Evolutionary conservation across 2,113 vertebrate genomes (phyloP), one percentile per base, ranked within the genome.

Genomic region (Bufo bufo): DNA sequence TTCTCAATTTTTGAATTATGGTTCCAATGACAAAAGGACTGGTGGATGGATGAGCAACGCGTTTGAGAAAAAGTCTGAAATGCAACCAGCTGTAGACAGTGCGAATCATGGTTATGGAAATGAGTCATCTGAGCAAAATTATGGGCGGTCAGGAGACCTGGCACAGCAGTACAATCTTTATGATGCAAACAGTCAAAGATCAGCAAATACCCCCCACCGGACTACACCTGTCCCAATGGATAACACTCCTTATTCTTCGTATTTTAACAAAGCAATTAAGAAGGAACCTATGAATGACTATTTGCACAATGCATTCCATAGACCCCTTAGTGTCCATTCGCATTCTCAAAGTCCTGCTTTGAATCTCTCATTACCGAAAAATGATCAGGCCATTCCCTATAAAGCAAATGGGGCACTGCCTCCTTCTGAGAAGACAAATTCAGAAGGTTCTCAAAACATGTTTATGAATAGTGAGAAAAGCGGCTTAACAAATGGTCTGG

Each of bases 201-300:
- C 89, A 0, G 47, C 91, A 77, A 89, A 90, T n/a, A 90, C 88
- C 79, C 85, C 59, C 0, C 93, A 94, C 66, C 93, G 93, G 89
- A 92, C 94, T 91, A 93, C 86, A 91, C 91, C 92, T 0, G 87
- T 84, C 88, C 90, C 93, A 1, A 90, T 95, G 92, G 94, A 96
- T 86, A 91, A 94, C 0, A 85, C 92, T 0, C 85, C 92, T 0
- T 94, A 94, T 91, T 92, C 95, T 91, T 14, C 66, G 89, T 94
- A 91, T 92, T 94, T 95, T 0, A 90, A 66, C 92, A 92, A 92
- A 86, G 89, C 96, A 90, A 97, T 99, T 92, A 99, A 99, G 90
- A 97, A 98, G 93, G 98, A 99, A 88, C 97, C 98, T 0, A 91
- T 94, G 1, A 97, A 98, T 83, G 90, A 96, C 6, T 93, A 95